Percentiles rank a stretch among this genome's conserved stretches.
Conservation (phyloP, 2,888 invertebrate genomes). For the Isotomurus palustris region DNA sequence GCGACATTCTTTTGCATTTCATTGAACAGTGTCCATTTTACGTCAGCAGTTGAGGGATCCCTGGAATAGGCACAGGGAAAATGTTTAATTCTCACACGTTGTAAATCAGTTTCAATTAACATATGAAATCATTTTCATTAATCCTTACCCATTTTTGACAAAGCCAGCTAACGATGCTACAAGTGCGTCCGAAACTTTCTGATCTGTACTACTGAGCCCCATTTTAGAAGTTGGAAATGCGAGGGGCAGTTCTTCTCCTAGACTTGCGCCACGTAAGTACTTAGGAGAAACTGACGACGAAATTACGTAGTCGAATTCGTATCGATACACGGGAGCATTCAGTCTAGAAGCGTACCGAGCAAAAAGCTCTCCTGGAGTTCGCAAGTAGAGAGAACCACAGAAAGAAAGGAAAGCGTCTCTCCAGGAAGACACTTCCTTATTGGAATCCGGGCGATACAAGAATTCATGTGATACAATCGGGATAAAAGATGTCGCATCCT, state of each 20-base stretch:
- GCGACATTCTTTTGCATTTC: constrained; percentile 3
- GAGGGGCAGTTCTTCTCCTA: constrained; percentile 44
- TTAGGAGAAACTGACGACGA: constrained; percentile 37
- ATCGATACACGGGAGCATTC: constrained; percentile 41
- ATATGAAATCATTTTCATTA: no score
- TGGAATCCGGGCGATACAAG: neutral
- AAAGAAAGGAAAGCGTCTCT: constrained; percentile 25
- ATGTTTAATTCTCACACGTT: no score
- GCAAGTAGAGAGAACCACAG: constrained; percentile 39
- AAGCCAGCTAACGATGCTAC: constrained; percentile 38
- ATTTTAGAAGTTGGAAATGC: constrained; percentile 27
- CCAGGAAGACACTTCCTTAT: neutral
- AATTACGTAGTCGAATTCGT: constrained; percentile 47
- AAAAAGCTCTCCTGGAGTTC: constrained; percentile 26
- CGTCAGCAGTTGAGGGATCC: neutral
- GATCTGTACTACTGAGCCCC: constrained; percentile 9
- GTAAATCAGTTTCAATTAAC: no score
- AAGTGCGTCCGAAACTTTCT: constrained; percentile 19
- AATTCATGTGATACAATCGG: constrained; percentile 23
- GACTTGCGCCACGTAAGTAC: constrained; percentile 35
- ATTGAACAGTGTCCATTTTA: constrained; percentile 12
- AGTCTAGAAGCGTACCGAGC: constrained; percentile 25
- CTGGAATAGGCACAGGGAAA: no score
- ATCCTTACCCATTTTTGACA: constrained; percentile 42
- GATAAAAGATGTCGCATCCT: constrained; percentile 4